phyloP scores from a whole-genome alignment of 1,140 invertebrate species.

The Polyergus mexicanus region DNA sequence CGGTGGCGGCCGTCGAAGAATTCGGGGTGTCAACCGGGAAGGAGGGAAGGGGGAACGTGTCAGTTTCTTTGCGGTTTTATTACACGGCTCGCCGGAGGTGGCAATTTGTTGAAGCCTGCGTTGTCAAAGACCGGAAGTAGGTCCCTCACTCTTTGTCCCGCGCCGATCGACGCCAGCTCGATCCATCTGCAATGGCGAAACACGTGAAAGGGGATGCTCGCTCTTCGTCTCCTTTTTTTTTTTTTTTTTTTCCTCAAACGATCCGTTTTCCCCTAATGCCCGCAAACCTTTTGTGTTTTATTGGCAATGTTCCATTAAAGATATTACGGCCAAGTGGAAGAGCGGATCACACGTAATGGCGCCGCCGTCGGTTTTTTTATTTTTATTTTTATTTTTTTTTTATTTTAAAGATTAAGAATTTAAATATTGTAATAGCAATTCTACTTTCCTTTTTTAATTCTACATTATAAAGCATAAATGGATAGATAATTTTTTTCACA shows the following conservation, averaged over 20 bases:
- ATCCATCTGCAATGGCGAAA: constrained; percentile 79
- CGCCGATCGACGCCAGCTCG: constrained; percentile 81
- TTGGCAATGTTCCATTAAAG: constrained; percentile 63
- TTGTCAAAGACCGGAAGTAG: constrained; percentile 94
- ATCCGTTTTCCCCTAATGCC: constrained; percentile 44
- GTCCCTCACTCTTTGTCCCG: constrained; percentile 90
- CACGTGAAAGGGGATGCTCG: constrained; percentile 52
- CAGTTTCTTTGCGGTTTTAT: constrained; percentile 89
- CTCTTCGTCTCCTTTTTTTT: too few relatives aligned
- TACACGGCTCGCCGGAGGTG: constrained; percentile 91
- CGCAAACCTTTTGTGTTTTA: constrained; percentile 58
- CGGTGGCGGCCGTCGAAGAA: constrained; percentile 25
- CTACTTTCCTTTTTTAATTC: neutral
- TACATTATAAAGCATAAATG: neutral
- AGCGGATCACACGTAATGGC: constrained; percentile 43
- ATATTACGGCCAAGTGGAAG: constrained; percentile 53
- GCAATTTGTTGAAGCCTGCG: constrained; percentile 92
- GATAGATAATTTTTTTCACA: neutral
- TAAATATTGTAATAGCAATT: constrained; percentile 20
- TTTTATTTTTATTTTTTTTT: neutral
- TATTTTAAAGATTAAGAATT: neutral
- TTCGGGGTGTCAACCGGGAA: constrained; percentile 28
- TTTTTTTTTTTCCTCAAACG: constrained; percentile 31
- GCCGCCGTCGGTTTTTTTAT: neutral
- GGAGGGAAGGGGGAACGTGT: constrained; percentile 62